Percentiles rank a stretch among this genome's conserved stretches.
phyloP scores from a whole-genome alignment of 2,113 vertebrate species.

The Aptenodytes forsteri region DNA sequence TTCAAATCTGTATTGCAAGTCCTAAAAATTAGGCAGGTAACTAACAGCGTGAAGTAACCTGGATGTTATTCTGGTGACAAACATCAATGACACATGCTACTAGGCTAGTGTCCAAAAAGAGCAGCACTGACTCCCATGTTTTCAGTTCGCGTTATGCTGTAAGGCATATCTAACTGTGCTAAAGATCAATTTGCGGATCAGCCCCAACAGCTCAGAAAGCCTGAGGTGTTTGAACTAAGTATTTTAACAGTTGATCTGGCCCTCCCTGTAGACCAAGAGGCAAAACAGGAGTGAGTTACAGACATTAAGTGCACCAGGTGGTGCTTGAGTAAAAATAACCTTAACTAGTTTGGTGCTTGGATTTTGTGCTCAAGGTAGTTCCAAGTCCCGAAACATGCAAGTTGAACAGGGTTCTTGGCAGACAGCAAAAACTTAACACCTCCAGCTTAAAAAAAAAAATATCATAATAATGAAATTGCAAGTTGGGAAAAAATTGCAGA shows the following conservation, averaged over 20 bases:
- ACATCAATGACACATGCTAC: background rate
- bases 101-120: background rate
- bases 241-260: background rate
- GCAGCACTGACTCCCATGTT: background rate
- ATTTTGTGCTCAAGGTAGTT: background rate
- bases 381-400: background rate
- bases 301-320: background rate
- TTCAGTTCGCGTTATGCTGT: background rate
- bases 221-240: background rate
- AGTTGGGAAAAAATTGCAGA: background rate
- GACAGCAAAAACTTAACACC: background rate
- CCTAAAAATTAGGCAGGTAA: background rate
- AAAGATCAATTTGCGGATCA: background rate
- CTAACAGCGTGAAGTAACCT: background rate
- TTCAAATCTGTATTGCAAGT: background rate
- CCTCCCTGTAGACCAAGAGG: background rate
- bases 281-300: background rate
- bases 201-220: background rate
- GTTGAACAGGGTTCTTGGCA: background rate
- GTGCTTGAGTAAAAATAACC: background rate
- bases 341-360: background rate
- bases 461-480: background rate
- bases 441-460: background rate
- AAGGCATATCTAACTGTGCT: background rate
- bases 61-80: background rate